Percentiles rank a stretch among this genome's conserved stretches.
Conservation (phyloP, 2,888 invertebrate genomes). For the Agrochola macilenta region DNA sequence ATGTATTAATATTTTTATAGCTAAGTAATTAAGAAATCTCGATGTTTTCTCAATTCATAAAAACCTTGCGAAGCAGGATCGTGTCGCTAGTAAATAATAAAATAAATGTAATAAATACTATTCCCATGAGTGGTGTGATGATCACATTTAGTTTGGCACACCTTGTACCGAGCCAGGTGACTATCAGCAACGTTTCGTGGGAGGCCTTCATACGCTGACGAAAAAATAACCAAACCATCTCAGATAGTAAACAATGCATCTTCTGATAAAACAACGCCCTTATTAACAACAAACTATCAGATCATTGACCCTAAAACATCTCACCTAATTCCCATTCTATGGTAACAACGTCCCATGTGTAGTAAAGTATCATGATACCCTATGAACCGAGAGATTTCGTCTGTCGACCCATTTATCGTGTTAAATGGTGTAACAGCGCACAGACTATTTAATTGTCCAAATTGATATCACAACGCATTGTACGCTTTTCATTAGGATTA, state of each 20-base stretch:
- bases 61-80: too few species aligned
- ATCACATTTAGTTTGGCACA: neutral
- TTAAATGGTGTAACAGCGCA: constrained; percentile 58
- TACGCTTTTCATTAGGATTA: constrained; percentile 62
- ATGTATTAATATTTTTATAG: too few species aligned
- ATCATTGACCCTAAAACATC: constrained; percentile 32
- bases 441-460: constrained; percentile 63
- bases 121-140: too few species aligned
- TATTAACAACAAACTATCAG: constrained; percentile 24
- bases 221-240: neutral
- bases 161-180: accelerated
- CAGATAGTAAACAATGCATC: neutral
- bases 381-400: constrained; percentile 62
- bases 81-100: too few species aligned
- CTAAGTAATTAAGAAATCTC: too few species aligned
- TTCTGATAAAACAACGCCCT: constrained; percentile 1
- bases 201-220: neutral
- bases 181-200: too few species aligned
- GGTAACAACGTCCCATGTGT: constrained; percentile 42
- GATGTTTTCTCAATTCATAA: too few species aligned
- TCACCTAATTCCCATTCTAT: constrained; percentile 52
- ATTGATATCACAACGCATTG: constrained; percentile 64
- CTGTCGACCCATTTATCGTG: constrained; percentile 62
- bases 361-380: constrained; percentile 60
- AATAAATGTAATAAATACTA: too few species aligned